Evolutionary conservation across 2,888 invertebrate genomes (phyloP), one percentile per base, ranked within the genome.

Genomic region (Protodeltote pygarga): DNA sequence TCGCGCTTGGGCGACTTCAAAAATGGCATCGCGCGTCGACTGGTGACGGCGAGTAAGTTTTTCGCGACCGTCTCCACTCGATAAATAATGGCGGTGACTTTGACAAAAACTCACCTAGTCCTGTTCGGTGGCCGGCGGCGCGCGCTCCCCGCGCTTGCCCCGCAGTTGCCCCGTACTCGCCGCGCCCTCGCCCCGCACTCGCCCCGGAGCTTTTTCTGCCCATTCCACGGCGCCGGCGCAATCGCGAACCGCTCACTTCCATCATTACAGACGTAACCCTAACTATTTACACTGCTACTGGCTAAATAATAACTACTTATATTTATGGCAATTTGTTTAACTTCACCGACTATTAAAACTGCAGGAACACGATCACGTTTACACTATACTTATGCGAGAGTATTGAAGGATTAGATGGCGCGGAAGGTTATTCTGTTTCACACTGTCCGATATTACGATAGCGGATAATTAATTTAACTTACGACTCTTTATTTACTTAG

Each of bases 281-380:
- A 88, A 88, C 85, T 92, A 92, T 92, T 87, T 91, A 92, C 92
- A 92, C 86, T 63, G 79, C 87, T 89, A 90, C 82, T 77, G 69
- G 71, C 89, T 91, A 90, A 84, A 86, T 87, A 88, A 87, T 85
- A 86, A 80, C 91, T 91, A 91, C 91, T 92, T 92, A 92, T 85
- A 89, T 87, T 91, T 92, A 92, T 92, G 92, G 92, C 92, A 92
- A 91, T 92, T 91, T 90, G 90, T 91, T 90, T 88, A 88, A 92
- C 89, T 91, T 90, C 89, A 91, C 85, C 89, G 87, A 91, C 91
- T 89, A 86, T 89, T 88, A 83, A 84, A 89, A 89, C 88, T 91
- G 91, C 89, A 92, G 92, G 92, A 92, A 92, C 92, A 91, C 91
- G 91, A 89, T 88, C 90, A 89, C 86, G 87, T 89, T 87, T 87